These are phyloP conservation scores for Caracal caracal DNA, from an alignment of 2,113 vertebrate genomes.

Conservation along the genomic window DNA sequence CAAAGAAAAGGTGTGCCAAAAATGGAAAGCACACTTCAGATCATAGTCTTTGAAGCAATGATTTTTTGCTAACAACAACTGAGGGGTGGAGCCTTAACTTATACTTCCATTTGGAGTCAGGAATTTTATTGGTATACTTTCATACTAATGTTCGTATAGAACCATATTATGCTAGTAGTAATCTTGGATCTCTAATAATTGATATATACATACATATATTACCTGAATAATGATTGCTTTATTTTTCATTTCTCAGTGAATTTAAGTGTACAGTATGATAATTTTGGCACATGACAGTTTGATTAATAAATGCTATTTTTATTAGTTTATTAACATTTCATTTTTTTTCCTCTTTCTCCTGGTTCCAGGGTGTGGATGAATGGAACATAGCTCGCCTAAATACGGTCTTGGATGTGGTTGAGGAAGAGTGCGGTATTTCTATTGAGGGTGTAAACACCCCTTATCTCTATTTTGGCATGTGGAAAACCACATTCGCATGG, in stretches of 20 bases:
- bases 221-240: conserved; percentile 28
- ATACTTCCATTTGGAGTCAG: background rate
- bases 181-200: conserved; percentile 3
- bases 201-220: background rate
- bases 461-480: conserved; percentile 99
- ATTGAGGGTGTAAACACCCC: conserved; percentile 98
- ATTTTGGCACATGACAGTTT: conserved; percentile 42
- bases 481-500: conserved; percentile 99
- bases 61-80: background rate
- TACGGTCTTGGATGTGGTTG: conserved; percentile 95
- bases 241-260: conserved; percentile 41
- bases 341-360: conserved; percentile 32
- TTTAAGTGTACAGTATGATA: conserved; percentile 15
- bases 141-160: background rate
- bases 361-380: conserved; percentile 92
- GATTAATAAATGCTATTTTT: conserved; percentile 33
- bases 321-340: conserved; percentile 55
- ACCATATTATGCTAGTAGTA: background rate
- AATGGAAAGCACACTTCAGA: background rate
- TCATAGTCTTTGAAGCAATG: background rate
- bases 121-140: background rate
- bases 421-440: conserved; percentile 96
- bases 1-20: background rate
- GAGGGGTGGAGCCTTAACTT: background rate
- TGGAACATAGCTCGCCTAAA: conserved; percentile 97